Conservation (phyloP, 2,797 vertebrate genomes). For the Chiroxiphia lanceolata region DNA sequence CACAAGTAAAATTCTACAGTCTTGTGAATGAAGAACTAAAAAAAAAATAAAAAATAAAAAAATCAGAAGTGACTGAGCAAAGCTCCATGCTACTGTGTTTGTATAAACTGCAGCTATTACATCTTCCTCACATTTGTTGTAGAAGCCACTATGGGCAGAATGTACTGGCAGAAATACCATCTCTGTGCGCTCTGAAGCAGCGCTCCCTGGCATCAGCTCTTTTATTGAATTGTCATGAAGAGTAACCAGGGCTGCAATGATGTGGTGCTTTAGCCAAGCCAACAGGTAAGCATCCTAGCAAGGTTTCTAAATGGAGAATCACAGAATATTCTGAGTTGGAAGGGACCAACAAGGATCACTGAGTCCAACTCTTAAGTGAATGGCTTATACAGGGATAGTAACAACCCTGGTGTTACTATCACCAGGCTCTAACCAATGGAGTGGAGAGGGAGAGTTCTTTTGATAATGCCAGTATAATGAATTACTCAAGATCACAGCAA, state of each 20-base stretch:
- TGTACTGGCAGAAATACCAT: not conserved
- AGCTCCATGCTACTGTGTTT: not conserved
- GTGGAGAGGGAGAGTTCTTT: not conserved
- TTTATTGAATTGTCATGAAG: not conserved
- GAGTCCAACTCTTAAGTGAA: not conserved
- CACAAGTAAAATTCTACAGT: not conserved
- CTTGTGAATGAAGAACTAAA: not conserved
- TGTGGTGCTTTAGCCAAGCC: not conserved
- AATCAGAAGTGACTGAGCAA: not conserved
- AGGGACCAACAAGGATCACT: not conserved
- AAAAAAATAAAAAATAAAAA: not conserved
- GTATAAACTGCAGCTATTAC: not conserved
- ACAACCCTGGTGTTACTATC: too few species aligned
- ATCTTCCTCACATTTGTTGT: not conserved
- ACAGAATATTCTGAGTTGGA: not conserved
- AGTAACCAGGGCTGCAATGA: not conserved
- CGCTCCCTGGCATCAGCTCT: not conserved
- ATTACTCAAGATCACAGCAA: not conserved
- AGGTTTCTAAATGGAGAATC: not conserved
- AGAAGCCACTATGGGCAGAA: not conserved
- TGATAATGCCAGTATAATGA: not conserved
- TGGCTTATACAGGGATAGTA: not conserved
- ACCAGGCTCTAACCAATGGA: not conserved
- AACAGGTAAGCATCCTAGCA: not conserved
- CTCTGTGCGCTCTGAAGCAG: not conserved